phyloP scores from a whole-genome alignment of 92 coral and sea anemone genomes.

The Virgularia gustaviana region DNA sequence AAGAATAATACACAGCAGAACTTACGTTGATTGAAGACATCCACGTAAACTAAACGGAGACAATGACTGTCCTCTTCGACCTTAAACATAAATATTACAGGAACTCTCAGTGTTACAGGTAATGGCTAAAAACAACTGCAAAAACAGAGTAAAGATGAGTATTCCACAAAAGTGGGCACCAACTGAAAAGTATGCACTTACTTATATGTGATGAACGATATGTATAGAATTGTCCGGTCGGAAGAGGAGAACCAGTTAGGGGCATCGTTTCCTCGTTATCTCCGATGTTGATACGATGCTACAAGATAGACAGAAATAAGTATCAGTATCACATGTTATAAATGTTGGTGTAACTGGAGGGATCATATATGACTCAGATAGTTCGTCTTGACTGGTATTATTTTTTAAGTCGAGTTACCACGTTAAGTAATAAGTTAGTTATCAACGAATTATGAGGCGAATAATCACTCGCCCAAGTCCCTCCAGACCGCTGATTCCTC shows the following conservation, averaged over 20 bases:
- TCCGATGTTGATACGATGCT: slow-evolving; percentile 27
- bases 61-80: slow-evolving; percentile 21
- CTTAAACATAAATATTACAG: neutral
- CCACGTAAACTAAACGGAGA: slow-evolving; percentile 15
- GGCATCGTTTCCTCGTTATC: slow-evolving; percentile 21
- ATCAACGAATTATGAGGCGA: no score
- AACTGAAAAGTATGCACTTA: neutral
- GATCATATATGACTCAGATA: no score
- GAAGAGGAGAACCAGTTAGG: slow-evolving; percentile 16
- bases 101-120: neutral
- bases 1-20: neutral
- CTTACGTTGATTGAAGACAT: slow-evolving; percentile 36
- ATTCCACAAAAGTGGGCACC: neutral
- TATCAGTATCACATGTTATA: neutral
- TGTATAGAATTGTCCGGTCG: slow-evolving; percentile 12
- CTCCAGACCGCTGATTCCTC: neutral
- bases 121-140: neutral
- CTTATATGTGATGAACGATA: slow-evolving; percentile 27
- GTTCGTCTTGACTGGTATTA: no score
- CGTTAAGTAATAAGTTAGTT: no score
- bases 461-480: neutral
- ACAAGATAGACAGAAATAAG: neutral
- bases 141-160: neutral
- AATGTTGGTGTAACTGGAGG: neutral
- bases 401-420: no score